Conservation (phyloP, 1,140 invertebrate genomes). For the Cylas formicarius region DNA sequence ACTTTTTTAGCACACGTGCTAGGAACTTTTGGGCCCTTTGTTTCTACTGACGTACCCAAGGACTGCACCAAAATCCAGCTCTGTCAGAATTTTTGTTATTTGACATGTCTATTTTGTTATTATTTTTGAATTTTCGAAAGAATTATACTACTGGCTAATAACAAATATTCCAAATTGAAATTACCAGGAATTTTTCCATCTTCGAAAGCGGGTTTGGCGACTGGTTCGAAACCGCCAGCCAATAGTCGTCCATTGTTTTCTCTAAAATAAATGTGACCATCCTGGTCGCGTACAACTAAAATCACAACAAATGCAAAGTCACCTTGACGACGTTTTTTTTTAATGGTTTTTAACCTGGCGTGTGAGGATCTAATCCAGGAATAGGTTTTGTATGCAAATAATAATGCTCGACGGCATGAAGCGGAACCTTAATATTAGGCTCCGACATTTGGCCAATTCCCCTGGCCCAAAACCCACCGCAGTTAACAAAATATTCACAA, state of each 20-base stretch:
- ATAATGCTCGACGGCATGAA: constrained; percentile 90
- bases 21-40: too few relatives aligned
- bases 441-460: constrained; percentile 72
- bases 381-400: constrained; percentile 83
- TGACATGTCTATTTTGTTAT: too few relatives aligned
- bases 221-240: constrained; percentile 79
- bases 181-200: constrained; percentile 59
- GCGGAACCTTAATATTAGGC: constrained; percentile 81
- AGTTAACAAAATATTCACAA: constrained; percentile 90
- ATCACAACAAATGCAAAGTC: constrained; percentile 21
- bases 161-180: too few relatives aligned
- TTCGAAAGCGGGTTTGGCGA: constrained; percentile 85
- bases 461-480: constrained; percentile 74
- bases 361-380: constrained; percentile 59
- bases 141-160: constrained; percentile 4
- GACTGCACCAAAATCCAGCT: too few relatives aligned
- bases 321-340: neutral
- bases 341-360: constrained; percentile 49
- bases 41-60: too few relatives aligned
- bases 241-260: constrained; percentile 73
- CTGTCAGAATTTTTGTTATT: too few relatives aligned
- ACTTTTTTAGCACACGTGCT: too few relatives aligned
- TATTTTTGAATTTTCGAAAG: too few relatives aligned
- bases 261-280: constrained; percentile 81
- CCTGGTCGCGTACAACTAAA: constrained; percentile 79